A percentile compares a stretch with the other conserved stretches of the same genome.
phyloP scores from a whole-genome alignment of 2,797 vertebrate genomes.

The Pitangus sulphuratus region DNA sequence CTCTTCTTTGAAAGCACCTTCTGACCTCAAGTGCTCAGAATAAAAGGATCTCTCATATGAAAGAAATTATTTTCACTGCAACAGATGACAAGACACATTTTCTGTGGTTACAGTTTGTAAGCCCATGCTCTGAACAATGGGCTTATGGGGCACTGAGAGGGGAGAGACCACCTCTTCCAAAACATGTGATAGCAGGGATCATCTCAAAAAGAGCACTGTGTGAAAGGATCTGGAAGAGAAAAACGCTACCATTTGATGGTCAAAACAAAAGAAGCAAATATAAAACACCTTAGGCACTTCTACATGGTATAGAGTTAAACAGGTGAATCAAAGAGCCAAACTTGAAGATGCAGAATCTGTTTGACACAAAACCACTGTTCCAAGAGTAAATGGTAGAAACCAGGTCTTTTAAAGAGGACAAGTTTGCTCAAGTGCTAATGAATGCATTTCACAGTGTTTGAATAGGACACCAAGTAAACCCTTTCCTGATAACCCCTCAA shows the following conservation, averaged over 20 bases:
- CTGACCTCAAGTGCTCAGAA: neutral
- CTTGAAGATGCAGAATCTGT: neutral
- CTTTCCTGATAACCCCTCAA: neutral
- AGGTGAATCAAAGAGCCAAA: neutral
- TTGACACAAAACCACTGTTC: neutral
- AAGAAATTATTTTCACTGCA: neutral
- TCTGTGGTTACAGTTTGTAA: neutral
- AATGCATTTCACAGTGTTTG: neutral
- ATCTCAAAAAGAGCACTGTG: neutral
- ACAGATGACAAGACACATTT: neutral
- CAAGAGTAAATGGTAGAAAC: neutral
- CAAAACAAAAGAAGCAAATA: neutral
- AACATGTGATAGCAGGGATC: neutral
- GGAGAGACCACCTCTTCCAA: neutral
- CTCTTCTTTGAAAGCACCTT: neutral
- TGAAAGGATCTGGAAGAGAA: neutral
- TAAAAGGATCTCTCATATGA: neutral
- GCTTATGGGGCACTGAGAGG: neutral
- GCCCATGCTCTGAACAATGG: neutral
- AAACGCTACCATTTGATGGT: neutral
- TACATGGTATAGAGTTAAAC: accelerated
- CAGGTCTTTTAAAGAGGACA: neutral
- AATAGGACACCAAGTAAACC: neutral
- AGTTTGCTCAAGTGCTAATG: neutral
- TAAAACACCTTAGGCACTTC: neutral